Base-by-base conservation (phyloP, 2,888 invertebrate genomes). In the Meganola albula region DNA sequence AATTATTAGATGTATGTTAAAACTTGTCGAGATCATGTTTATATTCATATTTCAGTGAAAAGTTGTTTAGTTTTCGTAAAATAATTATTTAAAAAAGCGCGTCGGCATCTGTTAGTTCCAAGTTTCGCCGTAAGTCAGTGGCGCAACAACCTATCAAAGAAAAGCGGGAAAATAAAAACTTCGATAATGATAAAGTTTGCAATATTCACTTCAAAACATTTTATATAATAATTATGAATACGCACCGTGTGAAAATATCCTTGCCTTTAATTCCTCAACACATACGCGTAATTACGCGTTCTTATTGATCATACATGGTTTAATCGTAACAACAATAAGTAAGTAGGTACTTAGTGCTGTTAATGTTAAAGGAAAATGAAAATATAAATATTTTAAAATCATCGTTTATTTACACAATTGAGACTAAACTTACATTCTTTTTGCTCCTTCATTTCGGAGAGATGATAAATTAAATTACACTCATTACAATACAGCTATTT, bases 121-220 rank as follows among this genome's bases (percentile, higher is more conserved):
- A 49, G 60, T 63, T 52, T 56, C 24, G 32, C 43, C 71, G 47
- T 62, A 48, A 55, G 39, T 20, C 3, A n/a, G 53, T 34, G 58
- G 64, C 76, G 71, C 59, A 54, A 30, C 24, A 13, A 41, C 38
- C 42, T 38, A 44, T 40, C 31, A 30, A 38, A 42, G 56, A 58
- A 56, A 49, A 57, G 79, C 82, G 82, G 74, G 77, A 75, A 77
- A 63, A 43, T 62, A 47, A 61, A 69, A 66, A 61, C 44, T 59
- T 54, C 31, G 6, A 41, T 30, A n/a, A n/a, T n/a, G n/a, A n/a
- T n/a, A n/a, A n/a, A n/a, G n/a, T n/a, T n/a, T n/a, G n/a, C n/a
- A n/a, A n/a, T n/a, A n/a, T n/a, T n/a, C n/a, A n/a, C n/a, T n/a
- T n/a, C n/a, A n/a, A n/a, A n/a, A n/a, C n/a, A n/a, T n/a, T n/a